Conservation (phyloP, 1,140 invertebrate species). For the Bombus sibiricus region DNA sequence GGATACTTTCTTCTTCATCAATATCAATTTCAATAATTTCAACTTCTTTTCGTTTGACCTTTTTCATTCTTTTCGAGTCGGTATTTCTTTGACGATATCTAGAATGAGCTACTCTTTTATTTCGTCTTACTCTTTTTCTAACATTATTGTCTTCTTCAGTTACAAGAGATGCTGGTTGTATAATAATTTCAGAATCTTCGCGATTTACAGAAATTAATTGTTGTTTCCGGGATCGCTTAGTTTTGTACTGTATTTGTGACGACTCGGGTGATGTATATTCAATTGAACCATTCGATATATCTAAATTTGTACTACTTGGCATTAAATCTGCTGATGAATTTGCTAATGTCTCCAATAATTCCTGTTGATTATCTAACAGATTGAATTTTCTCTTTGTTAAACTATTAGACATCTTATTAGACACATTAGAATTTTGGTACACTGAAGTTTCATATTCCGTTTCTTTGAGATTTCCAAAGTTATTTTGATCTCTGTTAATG, state of each 20-base stretch:
- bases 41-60: conserved; percentile 69
- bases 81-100: conserved; percentile 63
- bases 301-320: conserved; percentile 41
- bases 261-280: conserved; percentile 19
- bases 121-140: conserved; percentile 72
- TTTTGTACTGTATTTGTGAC: conserved; percentile 60
- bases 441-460: background rate
- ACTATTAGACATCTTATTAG: conserved; percentile 16
- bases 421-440: conserved; percentile 1
- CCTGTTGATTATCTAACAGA: conserved; percentile 50
- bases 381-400: conserved; percentile 40
- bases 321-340: conserved; percentile 34
- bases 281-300: conserved; percentile 35
- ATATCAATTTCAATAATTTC: conserved; percentile 80
- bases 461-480: background rate
- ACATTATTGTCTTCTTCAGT: conserved; percentile 72
- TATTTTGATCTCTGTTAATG: conserved; percentile 1
- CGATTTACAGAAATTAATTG: conserved; percentile 79
- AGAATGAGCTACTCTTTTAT: conserved; percentile 67
- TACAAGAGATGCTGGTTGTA: conserved; percentile 76
- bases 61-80: conserved; percentile 66
- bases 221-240: conserved; percentile 79
- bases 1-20: conserved; percentile 72
- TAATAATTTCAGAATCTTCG: conserved; percentile 80
- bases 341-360: conserved; percentile 44